Conservation (phyloP, 1,140 invertebrate genomes). For the Pristionchus pacificus region DNA sequence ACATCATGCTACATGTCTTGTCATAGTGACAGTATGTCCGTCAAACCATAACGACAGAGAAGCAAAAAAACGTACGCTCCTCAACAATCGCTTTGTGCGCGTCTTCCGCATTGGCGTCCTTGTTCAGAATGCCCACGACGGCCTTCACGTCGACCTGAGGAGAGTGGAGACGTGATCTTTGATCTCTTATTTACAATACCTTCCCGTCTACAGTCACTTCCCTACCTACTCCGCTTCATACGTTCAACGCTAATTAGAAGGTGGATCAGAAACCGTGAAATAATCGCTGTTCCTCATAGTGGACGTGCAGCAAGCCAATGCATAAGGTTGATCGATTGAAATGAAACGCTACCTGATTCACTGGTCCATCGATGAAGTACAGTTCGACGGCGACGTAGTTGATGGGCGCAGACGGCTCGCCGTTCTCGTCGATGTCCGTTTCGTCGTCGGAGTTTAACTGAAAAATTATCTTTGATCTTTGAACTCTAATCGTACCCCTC, state of each 20-base stretch:
- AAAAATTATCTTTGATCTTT: too few relatives aligned
- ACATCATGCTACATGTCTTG: too few relatives aligned
- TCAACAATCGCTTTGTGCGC: slow-evolving; percentile 12
- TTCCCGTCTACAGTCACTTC: too few relatives aligned
- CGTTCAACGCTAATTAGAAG: too few relatives aligned
- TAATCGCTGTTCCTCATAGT: too few relatives aligned
- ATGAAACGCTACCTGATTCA: slow-evolving; percentile 21
- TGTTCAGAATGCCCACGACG: slow-evolving; percentile 9
- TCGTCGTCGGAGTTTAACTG: slow-evolving; percentile 24
- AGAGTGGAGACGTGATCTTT: too few relatives aligned
- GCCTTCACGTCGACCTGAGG: slow-evolving; percentile 16
- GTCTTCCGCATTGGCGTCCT: neutral
- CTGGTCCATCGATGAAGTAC: slow-evolving; percentile 36
- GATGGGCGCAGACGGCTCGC: slow-evolving; percentile 4
- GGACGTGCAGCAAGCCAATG: too few relatives aligned
- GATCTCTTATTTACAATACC: too few relatives aligned
- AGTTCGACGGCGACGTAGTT: slow-evolving; percentile 38
- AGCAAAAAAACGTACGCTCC: slow-evolving; percentile 13
- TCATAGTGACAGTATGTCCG: neutral
- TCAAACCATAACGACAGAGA: neutral
- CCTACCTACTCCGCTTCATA: too few relatives aligned
- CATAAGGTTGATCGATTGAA: too few relatives aligned
- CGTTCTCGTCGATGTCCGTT: slow-evolving; percentile 26
- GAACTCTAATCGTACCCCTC: too few relatives aligned
- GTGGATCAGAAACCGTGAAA: too few relatives aligned